Base-by-base conservation (phyloP, 1,140 invertebrate genomes). In the Ptiloglossa arizonensis region DNA sequence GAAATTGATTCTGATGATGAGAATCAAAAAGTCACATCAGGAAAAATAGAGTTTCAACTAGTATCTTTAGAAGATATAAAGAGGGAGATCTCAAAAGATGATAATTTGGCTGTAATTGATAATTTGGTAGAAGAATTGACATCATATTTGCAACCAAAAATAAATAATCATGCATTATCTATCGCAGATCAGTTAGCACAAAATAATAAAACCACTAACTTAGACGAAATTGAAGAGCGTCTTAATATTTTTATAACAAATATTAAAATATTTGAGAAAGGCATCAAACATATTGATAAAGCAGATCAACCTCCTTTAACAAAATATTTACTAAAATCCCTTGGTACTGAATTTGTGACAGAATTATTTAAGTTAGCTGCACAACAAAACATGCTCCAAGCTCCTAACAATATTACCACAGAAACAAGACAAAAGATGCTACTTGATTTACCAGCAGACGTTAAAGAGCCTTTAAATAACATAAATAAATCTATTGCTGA, bases 241-340 rank as follows among this genome's bases (percentile, higher is more conserved):
- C 91, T 98, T 1, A 96, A 97, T 88, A 93, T 95, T 24, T 89
- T 97, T 15, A 93, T 96, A 22, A 94, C 94, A 60, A 97, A 98
- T 88, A 95, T 97, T 41, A 94, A 95, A 80, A 91, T 98, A 24
- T 98, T 97, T 93, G 96, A 98, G 71, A 98, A 97, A 91, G 97
- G 96, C 6, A 92, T 98, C 0, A 97, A 97, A 89, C 90, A 93
- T 57, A 93, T 95, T 86, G 89, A 92, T 79, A 89, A 94, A 93
- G 90, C 95, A 59, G 91, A 94, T 57, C 95, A 97, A 89, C 48
- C 90, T 1, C 94, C 96, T 63, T 92, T 98, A 62, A 91, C 93
- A 0, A 97, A 97, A 89, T 97, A 98, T 92, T 90, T 98, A 29
- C 88, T 98, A 19, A 97, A 97, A 91, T 96, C 96, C 3, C 90